Conservation (phyloP, 2,888 invertebrate genomes). For the Diloba caeruleocephala region DNA sequence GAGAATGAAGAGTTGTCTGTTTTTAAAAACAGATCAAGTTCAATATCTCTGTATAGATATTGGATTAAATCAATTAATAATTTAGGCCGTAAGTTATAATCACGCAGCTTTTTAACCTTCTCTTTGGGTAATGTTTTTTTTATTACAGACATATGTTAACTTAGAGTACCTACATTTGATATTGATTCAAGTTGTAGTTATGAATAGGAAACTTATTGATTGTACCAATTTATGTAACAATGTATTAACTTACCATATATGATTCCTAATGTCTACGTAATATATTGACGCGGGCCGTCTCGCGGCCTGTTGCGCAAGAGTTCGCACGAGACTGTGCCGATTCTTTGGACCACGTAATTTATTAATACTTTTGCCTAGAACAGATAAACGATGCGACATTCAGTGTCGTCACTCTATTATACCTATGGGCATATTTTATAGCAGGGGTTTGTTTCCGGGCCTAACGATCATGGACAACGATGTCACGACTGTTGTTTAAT, state of each 20-base stretch:
- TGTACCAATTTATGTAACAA: conserved; percentile 6
- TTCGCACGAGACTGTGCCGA: conserved; percentile 82
- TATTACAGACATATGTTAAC: no score
- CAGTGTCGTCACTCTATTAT: conserved; percentile 42
- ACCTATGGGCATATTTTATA: conserved; percentile 49
- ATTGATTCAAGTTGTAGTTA: no score
- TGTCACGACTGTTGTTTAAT: conserved; percentile 41
- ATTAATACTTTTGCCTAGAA: conserved; percentile 78
- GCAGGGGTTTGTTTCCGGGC: conserved; percentile 33
- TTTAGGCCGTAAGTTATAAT: no score
- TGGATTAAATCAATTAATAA: no score
- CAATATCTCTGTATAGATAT: no score
- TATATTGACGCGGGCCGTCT: conserved; percentile 54
- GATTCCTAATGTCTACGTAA: conserved; percentile 31
- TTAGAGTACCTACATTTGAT: no score
- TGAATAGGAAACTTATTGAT: not conserved
- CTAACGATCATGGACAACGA: conserved; percentile 17
- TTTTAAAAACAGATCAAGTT: no score
- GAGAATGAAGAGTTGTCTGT: no score
- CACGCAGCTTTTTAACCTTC: no score
- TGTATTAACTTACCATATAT: conserved; percentile 55
- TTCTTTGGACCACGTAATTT: conserved; percentile 80
- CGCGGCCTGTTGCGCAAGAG: conserved; percentile 83
- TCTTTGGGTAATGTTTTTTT: no score
- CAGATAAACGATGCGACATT: conserved; percentile 45